Conservation (phyloP, 2,797 vertebrate genomes). For the Pterois miles region DNA sequence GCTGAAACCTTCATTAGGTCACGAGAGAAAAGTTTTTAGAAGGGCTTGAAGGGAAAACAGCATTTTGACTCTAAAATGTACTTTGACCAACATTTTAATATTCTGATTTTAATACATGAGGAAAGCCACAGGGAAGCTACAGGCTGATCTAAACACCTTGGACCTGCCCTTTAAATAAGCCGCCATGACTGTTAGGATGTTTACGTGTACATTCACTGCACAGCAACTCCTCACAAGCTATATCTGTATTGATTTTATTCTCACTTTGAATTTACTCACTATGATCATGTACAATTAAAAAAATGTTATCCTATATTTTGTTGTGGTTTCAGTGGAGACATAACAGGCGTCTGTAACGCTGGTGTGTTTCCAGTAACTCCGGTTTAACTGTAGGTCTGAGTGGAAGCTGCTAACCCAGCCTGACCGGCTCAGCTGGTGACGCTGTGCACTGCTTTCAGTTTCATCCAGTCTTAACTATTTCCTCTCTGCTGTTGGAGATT, state of each 20-base stretch:
- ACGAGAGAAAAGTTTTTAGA: too few relatives aligned
- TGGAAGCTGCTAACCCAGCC: slow-evolving; percentile 7
- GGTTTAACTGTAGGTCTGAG: not conserved
- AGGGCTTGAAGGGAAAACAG: too few relatives aligned
- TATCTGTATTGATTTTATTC: too few relatives aligned
- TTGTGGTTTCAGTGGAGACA: not conserved
- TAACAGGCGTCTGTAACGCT: not conserved
- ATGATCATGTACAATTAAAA: not conserved
- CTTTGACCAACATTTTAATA: too few relatives aligned
- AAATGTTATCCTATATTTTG: not conserved
- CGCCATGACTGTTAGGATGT: not conserved
- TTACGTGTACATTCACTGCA: not conserved
- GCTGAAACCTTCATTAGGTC: too few relatives aligned
- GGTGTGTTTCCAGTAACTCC: not conserved
- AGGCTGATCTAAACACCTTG: too few relatives aligned
- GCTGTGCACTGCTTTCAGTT: not conserved
- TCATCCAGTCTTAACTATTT: not conserved
- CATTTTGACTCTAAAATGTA: too few relatives aligned
- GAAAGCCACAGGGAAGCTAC: too few relatives aligned
- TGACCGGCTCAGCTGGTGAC: slow-evolving; percentile 5
- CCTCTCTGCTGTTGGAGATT: not conserved
- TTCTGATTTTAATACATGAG: too few relatives aligned
- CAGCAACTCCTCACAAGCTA: too few relatives aligned
- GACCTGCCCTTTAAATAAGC: not conserved
- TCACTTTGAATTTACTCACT: not conserved